A percentile compares a stretch with the other conserved stretches of the same genome.
phyloP scores from a whole-genome alignment of 2,113 vertebrate genomes.

The Hydrolagus affinis region DNA sequence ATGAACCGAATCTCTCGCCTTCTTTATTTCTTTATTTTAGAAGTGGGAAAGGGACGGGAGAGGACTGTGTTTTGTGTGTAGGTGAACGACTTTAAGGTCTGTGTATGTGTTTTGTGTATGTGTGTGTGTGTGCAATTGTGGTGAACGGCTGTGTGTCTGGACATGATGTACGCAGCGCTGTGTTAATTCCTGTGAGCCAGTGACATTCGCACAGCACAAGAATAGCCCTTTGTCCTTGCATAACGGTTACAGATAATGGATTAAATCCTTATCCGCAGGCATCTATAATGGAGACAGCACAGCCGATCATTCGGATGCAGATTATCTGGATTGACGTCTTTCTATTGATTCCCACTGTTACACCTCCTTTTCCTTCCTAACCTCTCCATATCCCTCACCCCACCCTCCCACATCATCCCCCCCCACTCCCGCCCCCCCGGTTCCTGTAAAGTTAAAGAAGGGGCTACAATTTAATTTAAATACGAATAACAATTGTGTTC shows the following conservation, averaged over 20 bases:
- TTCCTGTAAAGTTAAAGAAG: background rate
- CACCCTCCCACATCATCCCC: too few relatives aligned
- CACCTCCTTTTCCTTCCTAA: too few relatives aligned
- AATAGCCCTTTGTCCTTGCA: constrained; percentile 38
- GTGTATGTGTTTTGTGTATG: too few relatives aligned
- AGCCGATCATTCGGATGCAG: background rate
- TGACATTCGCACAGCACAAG: background rate
- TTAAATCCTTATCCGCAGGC: constrained; percentile 33
- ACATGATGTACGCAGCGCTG: constrained; percentile 6
- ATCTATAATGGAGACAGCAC: constrained; percentile 9
- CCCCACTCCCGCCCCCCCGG: too few relatives aligned
- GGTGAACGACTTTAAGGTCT: background rate
- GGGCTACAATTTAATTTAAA: too few relatives aligned
- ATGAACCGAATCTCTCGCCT: background rate
- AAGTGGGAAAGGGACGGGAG: background rate
- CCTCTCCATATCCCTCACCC: too few relatives aligned
- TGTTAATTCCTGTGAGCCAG: constrained; percentile 17
- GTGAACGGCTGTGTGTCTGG: background rate
- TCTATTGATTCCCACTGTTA: too few relatives aligned
- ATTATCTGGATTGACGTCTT: background rate
- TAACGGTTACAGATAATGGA: constrained; percentile 28
- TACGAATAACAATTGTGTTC: too few relatives aligned
- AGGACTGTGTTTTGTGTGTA: too few relatives aligned
- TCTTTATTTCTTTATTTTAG: background rate
- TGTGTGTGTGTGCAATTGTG: background rate